Evolutionary conservation across 1,140 invertebrate species (phyloP).

Genomic region (Megalonaias nervosa): DNA sequence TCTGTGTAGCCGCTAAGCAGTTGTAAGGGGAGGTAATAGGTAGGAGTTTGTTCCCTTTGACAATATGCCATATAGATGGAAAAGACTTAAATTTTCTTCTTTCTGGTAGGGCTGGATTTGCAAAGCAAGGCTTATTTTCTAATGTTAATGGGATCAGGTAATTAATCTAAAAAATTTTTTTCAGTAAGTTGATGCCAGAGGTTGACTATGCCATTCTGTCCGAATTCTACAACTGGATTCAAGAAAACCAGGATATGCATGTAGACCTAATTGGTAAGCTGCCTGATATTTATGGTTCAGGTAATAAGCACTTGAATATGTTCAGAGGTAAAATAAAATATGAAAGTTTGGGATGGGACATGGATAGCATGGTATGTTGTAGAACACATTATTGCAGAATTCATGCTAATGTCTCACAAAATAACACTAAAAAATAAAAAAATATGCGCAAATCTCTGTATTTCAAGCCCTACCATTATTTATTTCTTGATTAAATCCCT

Average conservation of each 20-base stretch:
- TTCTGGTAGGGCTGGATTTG: no score
- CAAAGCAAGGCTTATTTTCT: no score
- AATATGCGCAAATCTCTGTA: no score
- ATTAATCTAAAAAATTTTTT: constrained; percentile 17
- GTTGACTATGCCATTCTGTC: constrained; percentile 83
- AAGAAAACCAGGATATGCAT: constrained; percentile 77
- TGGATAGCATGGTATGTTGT: background rate
- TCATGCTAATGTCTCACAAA: no score
- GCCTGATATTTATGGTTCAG: background rate
- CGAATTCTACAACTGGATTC: constrained; percentile 89
- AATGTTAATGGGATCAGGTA: no score
- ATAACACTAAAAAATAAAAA: no score
- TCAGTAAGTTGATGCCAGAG: constrained; percentile 73
- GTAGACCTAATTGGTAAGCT: constrained; percentile 87
- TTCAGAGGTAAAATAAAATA: background rate
- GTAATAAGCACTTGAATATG: no score
- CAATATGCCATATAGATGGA: background rate
- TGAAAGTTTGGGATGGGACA: background rate
- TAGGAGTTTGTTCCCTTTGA: no score
- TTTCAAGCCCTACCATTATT: no score
- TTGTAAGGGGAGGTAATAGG: background rate
- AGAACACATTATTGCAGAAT: no score
- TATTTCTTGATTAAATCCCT: no score
- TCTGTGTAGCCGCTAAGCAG: background rate
- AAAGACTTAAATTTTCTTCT: background rate